phyloP scores from a whole-genome alignment of 2,888 invertebrate genomes.

The Trachelus stipa region DNA sequence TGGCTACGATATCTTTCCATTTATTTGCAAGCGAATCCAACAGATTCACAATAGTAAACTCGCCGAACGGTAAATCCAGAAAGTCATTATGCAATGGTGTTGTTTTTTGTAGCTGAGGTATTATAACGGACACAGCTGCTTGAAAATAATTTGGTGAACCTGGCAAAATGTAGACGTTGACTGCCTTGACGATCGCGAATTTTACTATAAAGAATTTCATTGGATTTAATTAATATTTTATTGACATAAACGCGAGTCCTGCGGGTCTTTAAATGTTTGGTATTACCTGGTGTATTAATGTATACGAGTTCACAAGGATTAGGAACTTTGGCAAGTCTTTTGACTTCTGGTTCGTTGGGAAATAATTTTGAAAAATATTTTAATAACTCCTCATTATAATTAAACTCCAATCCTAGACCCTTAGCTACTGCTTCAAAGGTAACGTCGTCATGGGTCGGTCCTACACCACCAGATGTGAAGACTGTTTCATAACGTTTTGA shows the following conservation, averaged over 20 bases:
- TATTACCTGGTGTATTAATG: constrained; percentile 21
- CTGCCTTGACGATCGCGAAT: constrained; percentile 51
- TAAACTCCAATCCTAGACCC: constrained; percentile 59
- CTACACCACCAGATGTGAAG: constrained; percentile 75
- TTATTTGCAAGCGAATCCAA: constrained; percentile 27
- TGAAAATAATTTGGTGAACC: constrained; percentile 71
- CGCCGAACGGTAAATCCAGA: constrained; percentile 44
- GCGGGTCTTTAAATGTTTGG: neutral
- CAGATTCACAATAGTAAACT: constrained; percentile 42
- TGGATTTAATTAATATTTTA: neutral
- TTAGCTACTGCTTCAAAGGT: constrained; percentile 73
- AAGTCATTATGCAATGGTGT: constrained; percentile 31
- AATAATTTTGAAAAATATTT: constrained; percentile 43
- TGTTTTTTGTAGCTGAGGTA: constrained; percentile 32
- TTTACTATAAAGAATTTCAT: neutral
- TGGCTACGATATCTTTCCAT: constrained; percentile 42
- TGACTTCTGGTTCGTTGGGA: constrained; percentile 37
- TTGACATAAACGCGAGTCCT: neutral
- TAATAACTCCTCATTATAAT: constrained; percentile 54
- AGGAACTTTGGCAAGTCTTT: constrained; percentile 50
- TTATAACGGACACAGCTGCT: constrained; percentile 45
- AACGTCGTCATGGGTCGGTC: constrained; percentile 78
- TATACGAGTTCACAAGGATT: constrained; percentile 48
- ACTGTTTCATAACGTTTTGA: constrained; percentile 69
- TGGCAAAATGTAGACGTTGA: constrained; percentile 74